These are phyloP conservation scores for Lepus europaeus DNA, from an alignment of 2,113 vertebrate genomes.

Conservation along the genomic window DNA sequence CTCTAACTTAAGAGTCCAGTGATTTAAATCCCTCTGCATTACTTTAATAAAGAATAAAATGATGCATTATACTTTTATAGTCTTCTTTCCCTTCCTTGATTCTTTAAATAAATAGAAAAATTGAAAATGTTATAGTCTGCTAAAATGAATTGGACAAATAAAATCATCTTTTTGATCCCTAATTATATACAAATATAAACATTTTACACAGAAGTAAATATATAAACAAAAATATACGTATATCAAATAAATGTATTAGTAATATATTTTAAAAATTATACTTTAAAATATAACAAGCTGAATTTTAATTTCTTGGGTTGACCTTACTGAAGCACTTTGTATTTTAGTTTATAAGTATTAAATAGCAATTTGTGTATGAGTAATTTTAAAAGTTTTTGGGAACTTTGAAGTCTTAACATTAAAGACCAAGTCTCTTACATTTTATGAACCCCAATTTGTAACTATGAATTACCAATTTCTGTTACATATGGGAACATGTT, in stretches of 20 bases:
- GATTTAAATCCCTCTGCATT: conserved; percentile 56
- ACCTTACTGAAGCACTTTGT: conserved; percentile 9
- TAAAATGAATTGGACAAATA: conserved; percentile 34
- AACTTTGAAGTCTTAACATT: neutral
- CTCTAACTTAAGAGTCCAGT: conserved; percentile 30
- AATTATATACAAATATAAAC: neutral
- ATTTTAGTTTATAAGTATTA: conserved; percentile 25
- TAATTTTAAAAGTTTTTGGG: neutral
- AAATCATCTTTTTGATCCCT: neutral
- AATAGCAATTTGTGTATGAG: neutral
- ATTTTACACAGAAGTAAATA: neutral
- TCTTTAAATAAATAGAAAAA: conserved; percentile 35
- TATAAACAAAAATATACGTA: neutral
- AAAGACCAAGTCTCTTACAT: conserved; percentile 21
- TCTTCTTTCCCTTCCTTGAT: conserved; percentile 26
- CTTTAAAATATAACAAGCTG: neutral
- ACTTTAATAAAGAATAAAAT: conserved; percentile 45
- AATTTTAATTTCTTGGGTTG: conserved; percentile 16
- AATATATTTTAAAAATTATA: neutral
- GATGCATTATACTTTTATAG: conserved; percentile 6
- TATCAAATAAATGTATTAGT: neutral
- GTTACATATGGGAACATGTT: conserved; percentile 60
- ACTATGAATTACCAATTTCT: conserved; percentile 31
- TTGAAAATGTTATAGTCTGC: neutral
- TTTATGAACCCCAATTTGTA: conserved; percentile 17